Conservation (phyloP, 2,797 vertebrate genomes). For the Arrhamphus sclerolepis region DNA sequence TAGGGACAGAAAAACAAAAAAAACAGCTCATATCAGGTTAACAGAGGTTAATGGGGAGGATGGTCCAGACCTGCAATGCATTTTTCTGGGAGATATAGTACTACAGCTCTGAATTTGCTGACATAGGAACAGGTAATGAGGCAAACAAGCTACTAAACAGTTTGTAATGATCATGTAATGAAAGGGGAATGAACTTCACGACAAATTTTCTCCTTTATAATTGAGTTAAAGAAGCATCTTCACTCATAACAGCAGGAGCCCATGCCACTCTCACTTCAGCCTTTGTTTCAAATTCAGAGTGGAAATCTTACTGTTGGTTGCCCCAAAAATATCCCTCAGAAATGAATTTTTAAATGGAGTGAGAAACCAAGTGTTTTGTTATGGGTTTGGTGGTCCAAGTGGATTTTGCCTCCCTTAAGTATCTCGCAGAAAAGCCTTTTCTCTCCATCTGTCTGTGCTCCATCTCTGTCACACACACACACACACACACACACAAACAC, state of each 20-base stretch:
- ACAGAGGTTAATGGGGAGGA: not conserved
- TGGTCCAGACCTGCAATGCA: not conserved
- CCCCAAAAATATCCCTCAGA: not conserved
- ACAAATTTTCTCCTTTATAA: too few species aligned
- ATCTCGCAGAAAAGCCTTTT: slow-evolving; percentile 13
- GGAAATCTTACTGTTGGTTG: too few species aligned
- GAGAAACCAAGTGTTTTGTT: slow-evolving; percentile 32
- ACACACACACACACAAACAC: not conserved
- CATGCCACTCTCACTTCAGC: too few species aligned
- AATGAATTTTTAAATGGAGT: slow-evolving; percentile 20
- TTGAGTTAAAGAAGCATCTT: too few species aligned
- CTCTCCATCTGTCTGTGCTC: slow-evolving; percentile 12
- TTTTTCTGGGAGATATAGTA: not conserved
- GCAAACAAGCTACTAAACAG: too few species aligned
- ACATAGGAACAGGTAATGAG: too few species aligned
- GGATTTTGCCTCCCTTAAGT: slow-evolving; percentile 38
- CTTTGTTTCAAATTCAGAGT: too few species aligned
- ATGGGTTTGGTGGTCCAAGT: slow-evolving; percentile 28
- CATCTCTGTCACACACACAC: too few species aligned
- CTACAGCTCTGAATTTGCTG: too few species aligned
- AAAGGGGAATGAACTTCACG: too few species aligned
- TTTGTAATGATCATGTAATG: too few species aligned
- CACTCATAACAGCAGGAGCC: too few species aligned
- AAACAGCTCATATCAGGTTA: not conserved
- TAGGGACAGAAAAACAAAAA: not conserved